These are phyloP conservation scores for Eucera pruinosa DNA, from an alignment of 2,888 invertebrate species.

Conservation along the genomic window DNA sequence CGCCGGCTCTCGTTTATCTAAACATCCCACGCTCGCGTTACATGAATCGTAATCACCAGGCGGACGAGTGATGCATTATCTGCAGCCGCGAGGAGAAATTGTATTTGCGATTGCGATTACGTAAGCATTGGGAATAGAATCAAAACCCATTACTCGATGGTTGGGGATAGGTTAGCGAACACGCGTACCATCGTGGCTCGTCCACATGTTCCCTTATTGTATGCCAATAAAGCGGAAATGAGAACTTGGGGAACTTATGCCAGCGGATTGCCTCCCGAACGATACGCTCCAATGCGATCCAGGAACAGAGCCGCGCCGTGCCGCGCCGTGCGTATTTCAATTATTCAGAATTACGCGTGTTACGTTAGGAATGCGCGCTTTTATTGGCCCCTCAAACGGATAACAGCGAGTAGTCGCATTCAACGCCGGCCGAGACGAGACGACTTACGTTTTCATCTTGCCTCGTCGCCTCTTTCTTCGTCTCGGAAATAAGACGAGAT, in stretches of 20 bases:
- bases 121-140: constrained; percentile 30
- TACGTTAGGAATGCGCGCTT: constrained; percentile 42
- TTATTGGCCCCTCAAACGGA: constrained; percentile 58
- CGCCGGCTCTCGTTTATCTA: constrained; percentile 18
- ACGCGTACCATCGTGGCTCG: too few relatives aligned
- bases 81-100: constrained; percentile 42
- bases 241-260: constrained; percentile 38
- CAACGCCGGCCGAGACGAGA: constrained; percentile 40
- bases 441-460: constrained; percentile 48
- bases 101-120: constrained; percentile 46
- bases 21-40: constrained; percentile 20
- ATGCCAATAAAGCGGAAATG: constrained; percentile 55
- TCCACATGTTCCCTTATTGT: constrained; percentile 28
- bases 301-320: constrained; percentile 31
- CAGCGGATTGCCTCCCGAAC: constrained; percentile 38
- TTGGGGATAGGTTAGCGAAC: constrained; percentile 8
- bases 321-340: constrained; percentile 60
- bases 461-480: constrained; percentile 20
- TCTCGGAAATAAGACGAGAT: constrained; percentile 67
- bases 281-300: constrained; percentile 34
- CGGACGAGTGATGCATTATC: constrained; percentile 42
- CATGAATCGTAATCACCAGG: constrained; percentile 29
- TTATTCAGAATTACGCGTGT: constrained; percentile 63
- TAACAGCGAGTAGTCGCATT: constrained; percentile 34
- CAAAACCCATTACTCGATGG: constrained; percentile 52